Evolutionary conservation across 2,797 vertebrate species (phyloP).

Genomic region (Sorex maritimensis): DNA sequence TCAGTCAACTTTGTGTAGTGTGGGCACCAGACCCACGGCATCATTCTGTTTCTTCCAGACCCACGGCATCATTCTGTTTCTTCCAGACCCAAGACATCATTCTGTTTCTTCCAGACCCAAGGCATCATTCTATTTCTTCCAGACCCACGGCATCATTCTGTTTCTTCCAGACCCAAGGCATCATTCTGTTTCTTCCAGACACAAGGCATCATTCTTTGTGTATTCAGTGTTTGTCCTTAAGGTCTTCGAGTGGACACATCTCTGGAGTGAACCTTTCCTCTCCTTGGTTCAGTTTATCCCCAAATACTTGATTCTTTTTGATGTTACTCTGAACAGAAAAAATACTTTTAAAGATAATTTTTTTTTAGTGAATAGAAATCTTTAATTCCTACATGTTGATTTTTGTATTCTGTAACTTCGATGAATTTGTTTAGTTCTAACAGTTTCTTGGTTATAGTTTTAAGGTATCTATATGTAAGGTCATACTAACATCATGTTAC

Average conservation of each 20-base stretch:
- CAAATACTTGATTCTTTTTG: neutral
- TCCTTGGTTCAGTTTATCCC: neutral
- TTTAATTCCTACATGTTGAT: neutral
- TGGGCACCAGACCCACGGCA: neutral
- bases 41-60: neutral
- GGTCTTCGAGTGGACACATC: neutral
- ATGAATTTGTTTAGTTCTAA: neutral
- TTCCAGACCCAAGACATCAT: too few relatives aligned
- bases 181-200: neutral
- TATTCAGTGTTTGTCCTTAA: neutral
- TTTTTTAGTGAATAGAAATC: neutral
- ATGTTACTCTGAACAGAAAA: neutral
- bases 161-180: too few relatives aligned
- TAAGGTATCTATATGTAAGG: neutral
- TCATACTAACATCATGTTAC: neutral
- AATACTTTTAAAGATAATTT: neutral
- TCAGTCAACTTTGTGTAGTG: neutral
- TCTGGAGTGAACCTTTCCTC: neutral
- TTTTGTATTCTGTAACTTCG: neutral
- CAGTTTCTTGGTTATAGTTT: neutral
- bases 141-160: neutral
- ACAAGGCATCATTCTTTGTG: neutral
- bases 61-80: neutral
- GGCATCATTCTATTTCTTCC: neutral
- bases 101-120: neutral